Percentiles rank a stretch among this genome's conserved stretches.
Conservation (phyloP, 2,113 vertebrate species). For the Psettodes erumei region DNA sequence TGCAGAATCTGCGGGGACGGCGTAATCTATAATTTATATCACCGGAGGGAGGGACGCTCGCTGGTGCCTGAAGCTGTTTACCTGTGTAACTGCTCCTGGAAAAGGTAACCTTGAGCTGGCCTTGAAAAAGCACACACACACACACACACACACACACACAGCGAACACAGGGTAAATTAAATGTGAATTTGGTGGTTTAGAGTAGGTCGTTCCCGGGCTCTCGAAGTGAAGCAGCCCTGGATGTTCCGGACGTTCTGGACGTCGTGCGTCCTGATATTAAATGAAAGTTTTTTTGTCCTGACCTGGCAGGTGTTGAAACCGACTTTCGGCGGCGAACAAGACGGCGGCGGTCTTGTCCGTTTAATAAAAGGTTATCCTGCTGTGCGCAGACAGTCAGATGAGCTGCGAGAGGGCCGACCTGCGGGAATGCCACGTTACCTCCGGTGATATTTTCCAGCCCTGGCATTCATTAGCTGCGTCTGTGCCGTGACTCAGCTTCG, state of each 20-base stretch:
- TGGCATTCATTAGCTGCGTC: slow-evolving; percentile 43
- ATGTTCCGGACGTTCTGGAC: too few species aligned
- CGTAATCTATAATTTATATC: slow-evolving; percentile 32
- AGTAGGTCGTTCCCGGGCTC: background rate
- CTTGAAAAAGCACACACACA: slow-evolving; percentile 34
- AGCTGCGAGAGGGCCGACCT: slow-evolving; percentile 29
- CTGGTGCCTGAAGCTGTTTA: background rate
- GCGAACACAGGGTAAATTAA: background rate
- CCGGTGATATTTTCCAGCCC: slow-evolving; percentile 39
- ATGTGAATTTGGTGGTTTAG: background rate
- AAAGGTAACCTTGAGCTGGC: slow-evolving; percentile 60
- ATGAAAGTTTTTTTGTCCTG: slow-evolving; percentile 31
- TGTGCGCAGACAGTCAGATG: background rate
- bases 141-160: background rate
- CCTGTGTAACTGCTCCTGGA: slow-evolving; percentile 15
- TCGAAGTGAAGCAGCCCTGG: background rate
- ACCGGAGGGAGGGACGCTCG: background rate
- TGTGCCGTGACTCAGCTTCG: slow-evolving; percentile 30
- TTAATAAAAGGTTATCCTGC: slow-evolving; percentile 62
- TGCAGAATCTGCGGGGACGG: slow-evolving; percentile 6
- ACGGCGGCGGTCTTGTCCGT: slow-evolving; percentile 34
- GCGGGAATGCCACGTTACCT: slow-evolving; percentile 26
- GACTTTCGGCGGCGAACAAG: too few species aligned
- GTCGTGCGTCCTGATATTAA: too few species aligned
- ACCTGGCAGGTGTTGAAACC: background rate